Base-by-base conservation (phyloP, 2,797 vertebrate species). In the Spatula clypeata region DNA sequence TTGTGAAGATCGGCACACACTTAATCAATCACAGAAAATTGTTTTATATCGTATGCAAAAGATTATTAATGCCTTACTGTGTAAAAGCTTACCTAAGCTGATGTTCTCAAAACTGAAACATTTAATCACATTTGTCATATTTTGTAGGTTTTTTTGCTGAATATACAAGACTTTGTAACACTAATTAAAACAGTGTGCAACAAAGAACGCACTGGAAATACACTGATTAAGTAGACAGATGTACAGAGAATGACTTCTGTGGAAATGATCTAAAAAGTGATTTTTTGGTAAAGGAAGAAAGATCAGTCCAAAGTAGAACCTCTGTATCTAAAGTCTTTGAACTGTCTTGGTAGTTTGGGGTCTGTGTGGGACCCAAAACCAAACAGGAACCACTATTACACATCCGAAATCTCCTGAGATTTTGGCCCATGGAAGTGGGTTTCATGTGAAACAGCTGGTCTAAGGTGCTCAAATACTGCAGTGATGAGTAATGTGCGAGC, bases 101-200 rank as follows among this genome's bases (percentile, higher is more conserved):
- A 98, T 98, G 98, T 97, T 98, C 98, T 98, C 97, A 97, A 98
- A 98, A 98, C 98, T 98, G 98, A 98, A 99, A 99, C 98, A 98
- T 99, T 99, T 98, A 98, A 99, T 99, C 98, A 98, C 98, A 98
- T 98, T 99, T 99, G 98, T 99, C 98, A 98, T 99, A 98, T 99
- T 98, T 97, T 85, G 96, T 26, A 3, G 32, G 2, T 79, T 20
- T 93, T 97, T 98, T 98, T 99, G 99, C 99, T 99, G 99, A 99
- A 98, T 98, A 98, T 97, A 99, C 98, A 99, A 98, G 98, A 98
- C 98, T 98, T 92, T 97, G 97, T 98, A 99, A 98, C 98, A 98
- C 99, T 99, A 99, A 99, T 99, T 99, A 99, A 98, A 99, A 98
- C 98, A 98, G 98, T 97, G 98, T 97, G 98, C 98, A 98, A 98